Evolutionary conservation across 2,113 vertebrate genomes (phyloP), one percentile per base, ranked within the genome.

Genomic region (Ctenomys sociabilis): DNA sequence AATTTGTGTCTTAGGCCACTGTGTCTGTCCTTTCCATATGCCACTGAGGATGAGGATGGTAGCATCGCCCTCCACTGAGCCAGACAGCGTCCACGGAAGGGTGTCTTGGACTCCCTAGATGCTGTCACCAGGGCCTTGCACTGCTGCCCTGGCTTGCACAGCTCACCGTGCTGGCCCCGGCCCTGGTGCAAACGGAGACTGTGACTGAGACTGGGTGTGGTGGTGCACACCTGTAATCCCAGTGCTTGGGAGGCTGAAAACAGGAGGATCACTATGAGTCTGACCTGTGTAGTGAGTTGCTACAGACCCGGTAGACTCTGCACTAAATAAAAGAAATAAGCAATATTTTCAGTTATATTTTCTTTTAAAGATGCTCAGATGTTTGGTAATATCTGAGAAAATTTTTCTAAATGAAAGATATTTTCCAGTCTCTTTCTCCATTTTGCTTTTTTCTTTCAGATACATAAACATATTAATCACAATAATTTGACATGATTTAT

Each of bases 321-420:
- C 17, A 57, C 3, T 16, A 57, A 57, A 57, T 57, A 57, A 57
- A 57, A 57, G 14, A 57, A 57, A 57, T 57, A 57, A 57, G 17
- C 14, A 57, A 32, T 64, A 63, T 64, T 63, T 63, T 64, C 70
- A 93, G 70, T 90, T 86, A 81, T 66, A 88, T 54, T 35, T 37
- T 85, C n/a, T 93, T n/a, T 85, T 80, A 66, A 1, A 57, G 64
- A 59, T 49, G 2, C 43, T 90, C 45, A 75, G 43, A 64, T 66
- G 26, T 3, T 24, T 81, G 32, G 30, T 66, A 90, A 75, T n/a
- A 73, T 4, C 21, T 28, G 26, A 87, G 32, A 24, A 87, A 82
- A 54, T 64, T 85, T 81, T 91, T 24, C 45, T 82, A 90, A 86
- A 3, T 64, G 14, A 32, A 35, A 10, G 5, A 22, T 91, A 45